A percentile compares a stretch with the other conserved stretches of the same genome.
These are phyloP conservation scores for Anolis carolinensis DNA, from an alignment of 2,113 vertebrate genomes.

Conservation along the genomic window DNA sequence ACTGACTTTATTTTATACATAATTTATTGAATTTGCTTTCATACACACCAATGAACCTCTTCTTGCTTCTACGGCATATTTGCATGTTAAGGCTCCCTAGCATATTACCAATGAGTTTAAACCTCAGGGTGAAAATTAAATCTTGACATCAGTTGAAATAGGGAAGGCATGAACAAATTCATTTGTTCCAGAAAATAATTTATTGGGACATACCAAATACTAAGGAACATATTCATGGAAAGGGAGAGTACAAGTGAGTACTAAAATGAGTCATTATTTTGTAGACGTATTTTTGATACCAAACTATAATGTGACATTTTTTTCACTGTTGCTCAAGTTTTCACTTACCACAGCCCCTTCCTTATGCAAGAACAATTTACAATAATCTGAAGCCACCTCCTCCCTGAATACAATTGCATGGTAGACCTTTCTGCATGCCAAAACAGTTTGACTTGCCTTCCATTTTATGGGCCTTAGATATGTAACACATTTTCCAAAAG, in stretches of 20 bases:
- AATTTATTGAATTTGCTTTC: slow-evolving; percentile 27
- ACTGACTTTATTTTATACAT: slow-evolving; percentile 32
- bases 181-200: not conserved
- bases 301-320: too few relatives aligned
- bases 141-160: not conserved
- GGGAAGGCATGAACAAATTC: not conserved
- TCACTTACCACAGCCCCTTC: too few relatives aligned
- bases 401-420: too few relatives aligned
- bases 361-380: too few relatives aligned
- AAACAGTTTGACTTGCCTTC: not conserved
- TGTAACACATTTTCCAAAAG: not conserved
- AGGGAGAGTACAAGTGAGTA: not conserved
- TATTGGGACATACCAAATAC: not conserved
- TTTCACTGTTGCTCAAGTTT: too few relatives aligned
- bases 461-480: not conserved
- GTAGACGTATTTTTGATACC: not conserved
- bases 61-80: not conserved
- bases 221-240: not conserved
- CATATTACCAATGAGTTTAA: not conserved
- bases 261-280: not conserved
- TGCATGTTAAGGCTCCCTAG: not conserved
- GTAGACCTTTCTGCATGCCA: not conserved
- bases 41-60: not conserved
- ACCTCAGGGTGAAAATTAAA: not conserved
- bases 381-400: too few relatives aligned